Base-by-base conservation (phyloP, 2,113 vertebrate genomes). In the Poeciliopsis turrubarensis region DNA sequence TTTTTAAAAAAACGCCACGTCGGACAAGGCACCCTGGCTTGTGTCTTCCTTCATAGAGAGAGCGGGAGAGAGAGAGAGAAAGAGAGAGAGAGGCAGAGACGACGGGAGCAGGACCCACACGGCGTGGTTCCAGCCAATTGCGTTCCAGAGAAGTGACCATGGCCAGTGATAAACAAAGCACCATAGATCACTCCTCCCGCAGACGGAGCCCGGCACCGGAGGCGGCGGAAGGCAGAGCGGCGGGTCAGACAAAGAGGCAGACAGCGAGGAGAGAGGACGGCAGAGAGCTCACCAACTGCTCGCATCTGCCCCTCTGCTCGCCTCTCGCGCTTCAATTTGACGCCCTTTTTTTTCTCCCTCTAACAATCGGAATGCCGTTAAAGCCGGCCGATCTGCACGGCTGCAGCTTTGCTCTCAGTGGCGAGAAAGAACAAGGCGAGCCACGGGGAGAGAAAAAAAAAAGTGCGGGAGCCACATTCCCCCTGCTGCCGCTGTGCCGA, bases 71-170 rank as follows among this genome's bases (percentile, higher is more conserved):
- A 61, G 73, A 57, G 67, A 14, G 72, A 66, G 73, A 32, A 72
- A 51, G 83, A 75, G 75, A 57, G 79, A 37, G 78, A 74, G 83
- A 81, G 84, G 74, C 79, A 82, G 89, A 87, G 86, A 92, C 26
- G 84, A 87, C 91, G 92, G 89, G 94, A 89, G 93, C 92, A 95
- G 92, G 94, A 95, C 94, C 94, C 93, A 94, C 93, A 93, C 93
- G 81, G 76, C 91, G 94, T 87, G 93, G 91, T 94, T 94, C 91
- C 93, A 95, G 94, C 95, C 95, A 95, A 95, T 95, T 94, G 94
- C 92, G 90, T 95, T 94, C 92, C 93, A 95, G 94, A 93, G 89
- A 94, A 95, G 91, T 95, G 95, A 95, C 95, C 95, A 94, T 78
- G 90, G 91, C 93, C 92, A 85, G 90, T 83, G 89, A 94, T 92